A percentile compares a stretch with the other conserved stretches of the same genome.
Conservation (phyloP, 2,113 vertebrate species). For the Atherinomorus stipes region DNA sequence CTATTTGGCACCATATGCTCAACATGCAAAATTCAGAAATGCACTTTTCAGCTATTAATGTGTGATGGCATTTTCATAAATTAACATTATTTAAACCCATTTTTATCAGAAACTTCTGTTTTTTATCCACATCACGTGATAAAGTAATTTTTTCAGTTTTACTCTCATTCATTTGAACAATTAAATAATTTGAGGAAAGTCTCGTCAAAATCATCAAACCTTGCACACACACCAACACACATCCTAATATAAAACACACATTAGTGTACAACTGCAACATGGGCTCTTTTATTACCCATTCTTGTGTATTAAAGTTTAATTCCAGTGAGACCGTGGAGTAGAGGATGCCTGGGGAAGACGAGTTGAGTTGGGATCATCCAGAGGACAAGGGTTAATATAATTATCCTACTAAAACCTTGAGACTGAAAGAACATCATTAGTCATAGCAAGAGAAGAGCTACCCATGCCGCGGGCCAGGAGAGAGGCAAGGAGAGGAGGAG, state of each 20-base stretch:
- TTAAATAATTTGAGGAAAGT: conserved; percentile 17
- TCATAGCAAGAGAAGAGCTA: conserved; percentile 63
- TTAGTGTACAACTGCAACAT: neutral
- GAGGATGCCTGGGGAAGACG: conserved; percentile 62
- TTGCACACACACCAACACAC: neutral
- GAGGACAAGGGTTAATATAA: conserved; percentile 83
- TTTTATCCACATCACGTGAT: neutral
- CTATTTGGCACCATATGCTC: conserved; percentile 46
- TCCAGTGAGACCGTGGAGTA: conserved; percentile 43
- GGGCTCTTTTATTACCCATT: neutral
- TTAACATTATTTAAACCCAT: conserved; percentile 19
- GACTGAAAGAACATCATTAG: conserved; percentile 80
- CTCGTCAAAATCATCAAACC: conserved; percentile 37
- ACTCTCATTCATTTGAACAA: conserved; percentile 31
- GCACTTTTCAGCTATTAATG: conserved; percentile 37
- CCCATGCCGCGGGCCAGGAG: conserved; percentile 54
- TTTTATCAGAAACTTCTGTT: conserved; percentile 15
- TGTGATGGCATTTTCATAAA: conserved; percentile 20
- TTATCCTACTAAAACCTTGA: conserved; percentile 82
- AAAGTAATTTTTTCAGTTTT: conserved; percentile 20
- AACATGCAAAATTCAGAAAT: conserved; percentile 51
- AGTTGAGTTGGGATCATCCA: conserved; percentile 75
- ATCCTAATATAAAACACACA: conserved; percentile 8
- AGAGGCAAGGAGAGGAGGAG: conserved; percentile 34
- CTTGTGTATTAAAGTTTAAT: conserved; percentile 54